Percentiles rank a stretch among this genome's conserved stretches.
Conservation (phyloP, 2,113 vertebrate genomes). For the Misgurnus anguillicaudatus region DNA sequence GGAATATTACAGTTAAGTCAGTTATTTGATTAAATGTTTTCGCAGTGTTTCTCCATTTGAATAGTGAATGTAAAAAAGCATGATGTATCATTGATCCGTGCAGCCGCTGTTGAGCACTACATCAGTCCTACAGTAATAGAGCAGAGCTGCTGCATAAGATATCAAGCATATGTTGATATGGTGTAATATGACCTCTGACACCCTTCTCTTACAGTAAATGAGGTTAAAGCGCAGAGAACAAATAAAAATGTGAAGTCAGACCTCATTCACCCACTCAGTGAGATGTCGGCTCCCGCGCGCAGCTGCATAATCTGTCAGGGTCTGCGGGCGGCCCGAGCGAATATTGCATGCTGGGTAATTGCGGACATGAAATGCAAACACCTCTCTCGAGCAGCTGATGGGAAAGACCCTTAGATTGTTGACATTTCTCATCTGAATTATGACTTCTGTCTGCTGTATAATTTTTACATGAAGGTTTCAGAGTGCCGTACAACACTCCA, state of each 20-base stretch:
- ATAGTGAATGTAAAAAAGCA: background rate
- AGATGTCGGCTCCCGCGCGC: slow-evolving; percentile 41
- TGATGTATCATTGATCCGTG: background rate
- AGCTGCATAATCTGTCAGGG: slow-evolving; percentile 49
- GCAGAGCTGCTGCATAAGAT: background rate
- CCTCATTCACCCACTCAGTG: slow-evolving; percentile 16
- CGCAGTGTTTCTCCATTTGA: background rate
- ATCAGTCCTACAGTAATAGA: background rate
- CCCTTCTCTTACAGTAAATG: slow-evolving; percentile 31
- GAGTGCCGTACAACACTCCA: slow-evolving; percentile 27
- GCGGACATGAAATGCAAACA: slow-evolving; percentile 32
- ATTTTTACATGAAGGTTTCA: slow-evolving; percentile 29
- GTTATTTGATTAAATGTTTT: no score
- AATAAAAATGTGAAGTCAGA: slow-evolving; percentile 35
- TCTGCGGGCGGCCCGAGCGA: slow-evolving; percentile 10
- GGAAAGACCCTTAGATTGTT: slow-evolving; percentile 14
- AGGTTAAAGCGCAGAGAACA: slow-evolving; percentile 31
- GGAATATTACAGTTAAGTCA: no score
- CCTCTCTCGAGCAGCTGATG: slow-evolving; percentile 12
- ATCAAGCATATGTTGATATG: slow-evolving; percentile 35
- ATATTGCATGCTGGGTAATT: slow-evolving; percentile 36
- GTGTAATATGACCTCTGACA: slow-evolving; percentile 29
- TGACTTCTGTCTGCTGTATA: slow-evolving; percentile 35
- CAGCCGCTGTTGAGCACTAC: background rate
- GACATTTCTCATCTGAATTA: slow-evolving; percentile 46